phyloP scores from a whole-genome alignment of 2,888 invertebrate genomes.

The Anthophora plumipes region DNA sequence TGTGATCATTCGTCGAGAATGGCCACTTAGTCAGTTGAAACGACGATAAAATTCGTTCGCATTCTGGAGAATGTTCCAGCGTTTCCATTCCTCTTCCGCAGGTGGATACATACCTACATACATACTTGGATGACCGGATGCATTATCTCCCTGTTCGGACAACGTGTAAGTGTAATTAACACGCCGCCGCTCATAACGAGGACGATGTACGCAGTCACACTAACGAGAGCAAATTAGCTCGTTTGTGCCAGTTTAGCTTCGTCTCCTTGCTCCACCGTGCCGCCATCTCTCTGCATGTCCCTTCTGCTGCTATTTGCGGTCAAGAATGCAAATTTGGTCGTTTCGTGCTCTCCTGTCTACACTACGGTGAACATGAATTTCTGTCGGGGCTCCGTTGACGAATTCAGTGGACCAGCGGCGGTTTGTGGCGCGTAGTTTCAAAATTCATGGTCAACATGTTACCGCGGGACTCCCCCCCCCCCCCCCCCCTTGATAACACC shows the following conservation, averaged over 20 bases:
- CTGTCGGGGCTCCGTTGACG: slow-evolving; percentile 63
- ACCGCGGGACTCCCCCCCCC: too few relatives aligned
- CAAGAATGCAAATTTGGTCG: slow-evolving; percentile 79
- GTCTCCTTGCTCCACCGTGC: slow-evolving; percentile 69
- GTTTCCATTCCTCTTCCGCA: slow-evolving; percentile 57
- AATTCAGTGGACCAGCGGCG: slow-evolving; percentile 63
- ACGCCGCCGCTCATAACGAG: slow-evolving; percentile 75
- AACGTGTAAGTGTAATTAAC: slow-evolving; percentile 80
- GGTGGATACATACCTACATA: slow-evolving; percentile 52
- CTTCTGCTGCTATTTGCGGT: slow-evolving; percentile 73
- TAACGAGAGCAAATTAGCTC: slow-evolving; percentile 81
- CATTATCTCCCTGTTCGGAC: slow-evolving; percentile 78
- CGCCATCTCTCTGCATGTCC: slow-evolving; percentile 44
- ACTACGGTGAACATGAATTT: slow-evolving; percentile 65
- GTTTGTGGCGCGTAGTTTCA: slow-evolving; percentile 55
- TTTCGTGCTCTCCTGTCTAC: slow-evolving; percentile 65
- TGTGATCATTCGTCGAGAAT: background rate
- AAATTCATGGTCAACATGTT: slow-evolving; percentile 68
- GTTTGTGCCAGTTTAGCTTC: slow-evolving; percentile 76
- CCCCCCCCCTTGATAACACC: slow-evolving; percentile 47
- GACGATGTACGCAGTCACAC: slow-evolving; percentile 74
- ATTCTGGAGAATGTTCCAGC: slow-evolving; percentile 34
- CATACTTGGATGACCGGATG: slow-evolving; percentile 72
- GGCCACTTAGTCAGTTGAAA: background rate
- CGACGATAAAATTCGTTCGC: slow-evolving; percentile 43